A percentile compares a stretch with the other conserved stretches of the same genome.
phyloP scores from a whole-genome alignment of 2,888 invertebrate genomes.

The Drosophila eohydei region DNA sequence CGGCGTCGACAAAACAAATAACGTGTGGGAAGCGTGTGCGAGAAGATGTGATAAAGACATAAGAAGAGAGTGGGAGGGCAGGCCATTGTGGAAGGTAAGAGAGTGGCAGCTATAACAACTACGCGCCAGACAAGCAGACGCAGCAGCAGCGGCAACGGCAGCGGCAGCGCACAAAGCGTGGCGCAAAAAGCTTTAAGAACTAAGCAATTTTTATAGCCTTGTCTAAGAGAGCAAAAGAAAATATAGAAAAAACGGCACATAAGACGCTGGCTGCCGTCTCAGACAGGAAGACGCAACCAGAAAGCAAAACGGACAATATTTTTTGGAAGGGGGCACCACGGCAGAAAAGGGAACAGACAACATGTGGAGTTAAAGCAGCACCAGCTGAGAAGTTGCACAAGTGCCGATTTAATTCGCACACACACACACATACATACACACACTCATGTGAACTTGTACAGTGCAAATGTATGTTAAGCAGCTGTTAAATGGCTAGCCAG shows the following conservation, averaged over 20 bases:
- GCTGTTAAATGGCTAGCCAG: constrained; percentile 62
- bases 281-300: constrained; percentile 56
- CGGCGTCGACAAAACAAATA: constrained; percentile 63
- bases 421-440: constrained; percentile 17
- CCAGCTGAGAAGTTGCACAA: constrained; percentile 70
- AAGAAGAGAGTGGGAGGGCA: constrained; percentile 18
- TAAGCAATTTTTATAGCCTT: constrained; percentile 74
- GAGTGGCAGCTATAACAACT: constrained; percentile 53
- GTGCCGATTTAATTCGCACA: constrained; percentile 63
- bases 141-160: constrained; percentile 42
- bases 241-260: constrained; percentile 60
- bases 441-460: constrained; percentile 12
- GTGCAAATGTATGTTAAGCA: constrained; percentile 64
- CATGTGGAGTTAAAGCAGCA: constrained; percentile 50
- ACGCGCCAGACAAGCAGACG: constrained; percentile 68
- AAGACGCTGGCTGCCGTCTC: constrained; percentile 51
- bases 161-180: constrained; percentile 48
- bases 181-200: constrained; percentile 60
- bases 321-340: constrained; percentile 4
- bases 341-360: constrained; percentile 40
- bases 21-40: constrained; percentile 65
- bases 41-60: constrained; percentile 64
- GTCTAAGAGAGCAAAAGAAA: constrained; percentile 67
- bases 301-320: constrained; percentile 1
- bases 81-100: constrained; percentile 13